Conservation (phyloP, 2,113 vertebrate genomes). For the Ochotona curzoniae region DNA sequence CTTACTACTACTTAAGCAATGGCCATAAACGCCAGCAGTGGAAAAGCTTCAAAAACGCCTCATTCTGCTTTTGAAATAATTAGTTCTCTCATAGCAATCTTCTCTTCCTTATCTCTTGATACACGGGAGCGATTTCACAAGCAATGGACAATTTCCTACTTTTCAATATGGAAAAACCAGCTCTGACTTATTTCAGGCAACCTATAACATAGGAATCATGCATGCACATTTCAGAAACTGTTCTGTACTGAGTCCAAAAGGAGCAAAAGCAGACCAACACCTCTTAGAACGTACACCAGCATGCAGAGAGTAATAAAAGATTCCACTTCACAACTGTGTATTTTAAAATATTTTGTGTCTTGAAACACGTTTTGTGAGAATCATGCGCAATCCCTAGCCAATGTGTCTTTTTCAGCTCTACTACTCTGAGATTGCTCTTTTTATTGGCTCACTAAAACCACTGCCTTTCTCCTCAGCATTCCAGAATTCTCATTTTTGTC, state of each 20-base stretch:
- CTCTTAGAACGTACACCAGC: background rate
- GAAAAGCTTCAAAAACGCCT: conserved; percentile 9
- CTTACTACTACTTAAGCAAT: conserved; percentile 43
- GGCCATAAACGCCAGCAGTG: conserved; percentile 2
- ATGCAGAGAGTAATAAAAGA: background rate
- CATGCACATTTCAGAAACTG: background rate
- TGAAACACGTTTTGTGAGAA: background rate
- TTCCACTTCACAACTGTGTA: background rate
- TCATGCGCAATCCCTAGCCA: background rate
- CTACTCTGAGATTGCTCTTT: background rate
- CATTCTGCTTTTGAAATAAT: background rate
- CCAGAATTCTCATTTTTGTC: background rate
- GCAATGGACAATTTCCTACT: background rate
- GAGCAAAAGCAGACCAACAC: background rate
- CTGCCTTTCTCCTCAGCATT: background rate
- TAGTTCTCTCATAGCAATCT: background rate
- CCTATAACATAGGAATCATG: background rate
- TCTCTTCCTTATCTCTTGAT: background rate
- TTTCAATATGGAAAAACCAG: conserved; percentile 9
- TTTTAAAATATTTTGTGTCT: conserved; percentile 17
- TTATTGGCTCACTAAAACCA: background rate
- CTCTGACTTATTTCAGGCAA: background rate
- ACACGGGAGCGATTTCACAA: background rate
- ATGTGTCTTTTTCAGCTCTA: background rate
- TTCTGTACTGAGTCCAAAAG: background rate